Evolutionary conservation across 1,140 invertebrate genomes (phyloP).

Genomic region (Notospermus geniculatus): DNA sequence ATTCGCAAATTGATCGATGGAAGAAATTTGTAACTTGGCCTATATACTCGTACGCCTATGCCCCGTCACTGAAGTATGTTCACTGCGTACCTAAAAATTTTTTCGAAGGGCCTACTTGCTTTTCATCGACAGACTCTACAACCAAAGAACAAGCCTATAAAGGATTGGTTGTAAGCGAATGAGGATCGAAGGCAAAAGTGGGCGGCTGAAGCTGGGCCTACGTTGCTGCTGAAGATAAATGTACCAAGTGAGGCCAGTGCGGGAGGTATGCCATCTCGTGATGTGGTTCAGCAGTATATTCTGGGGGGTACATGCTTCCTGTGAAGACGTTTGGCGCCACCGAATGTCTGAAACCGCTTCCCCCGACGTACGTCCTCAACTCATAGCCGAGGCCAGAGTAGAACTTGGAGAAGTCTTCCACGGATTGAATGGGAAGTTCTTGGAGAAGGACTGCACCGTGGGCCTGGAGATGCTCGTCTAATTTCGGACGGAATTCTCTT

Average conservation of each 20-base stretch:
- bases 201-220: no score
- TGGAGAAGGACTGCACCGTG: conserved; percentile 4
- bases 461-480: background rate
- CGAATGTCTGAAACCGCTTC: conserved; percentile 1
- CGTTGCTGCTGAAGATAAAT: no score
- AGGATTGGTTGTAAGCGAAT: no score
- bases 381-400: background rate
- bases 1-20: no score
- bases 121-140: no score
- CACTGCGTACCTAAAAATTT: no score
- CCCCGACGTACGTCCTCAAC: background rate
- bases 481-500: background rate
- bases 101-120: no score
- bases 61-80: no score
- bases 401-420: background rate
- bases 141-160: no score
- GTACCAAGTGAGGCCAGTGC: conserved; percentile 9
- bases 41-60: no score
- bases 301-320: background rate
- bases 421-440: background rate
- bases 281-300: conserved; percentile 1
- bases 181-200: no score
- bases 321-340: background rate
- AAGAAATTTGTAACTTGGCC: no score
- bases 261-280: conserved; percentile 10